These are phyloP conservation scores for Gavialis gangeticus DNA, from an alignment of 2,113 vertebrate genomes.

Conservation along the genomic window DNA sequence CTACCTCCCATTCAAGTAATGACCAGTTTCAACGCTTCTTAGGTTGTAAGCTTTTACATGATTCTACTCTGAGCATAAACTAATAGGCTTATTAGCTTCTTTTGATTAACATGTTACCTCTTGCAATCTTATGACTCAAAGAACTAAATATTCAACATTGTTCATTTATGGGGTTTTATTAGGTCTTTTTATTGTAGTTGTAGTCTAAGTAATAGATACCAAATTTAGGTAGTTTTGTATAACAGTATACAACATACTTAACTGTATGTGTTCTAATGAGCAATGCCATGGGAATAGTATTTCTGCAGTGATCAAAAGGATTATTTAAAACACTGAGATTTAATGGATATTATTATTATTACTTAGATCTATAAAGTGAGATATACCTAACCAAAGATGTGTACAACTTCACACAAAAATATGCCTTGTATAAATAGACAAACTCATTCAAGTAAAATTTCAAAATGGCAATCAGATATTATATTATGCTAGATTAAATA, in stretches of 20 bases:
- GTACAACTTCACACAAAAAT: background rate
- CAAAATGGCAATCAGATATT: background rate
- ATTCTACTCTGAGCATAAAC: conserved; percentile 22
- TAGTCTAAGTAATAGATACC: background rate
- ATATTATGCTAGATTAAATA: conserved; percentile 12
- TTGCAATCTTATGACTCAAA: conserved; percentile 61
- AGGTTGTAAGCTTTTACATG: conserved; percentile 12
- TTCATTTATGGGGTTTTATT: background rate
- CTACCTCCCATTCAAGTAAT: conserved; percentile 47
- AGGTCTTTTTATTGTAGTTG: background rate
- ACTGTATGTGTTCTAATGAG: background rate
- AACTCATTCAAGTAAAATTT: background rate
- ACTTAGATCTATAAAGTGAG: too few species aligned
- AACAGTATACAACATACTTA: background rate
- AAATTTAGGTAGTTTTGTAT: background rate
- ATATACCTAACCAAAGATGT: too few species aligned
- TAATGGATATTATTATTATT: background rate
- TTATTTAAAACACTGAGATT: background rate
- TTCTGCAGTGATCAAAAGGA: background rate
- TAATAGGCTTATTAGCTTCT: conserved; percentile 1
- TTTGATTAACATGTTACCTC: conserved; percentile 46
- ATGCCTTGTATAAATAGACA: background rate
- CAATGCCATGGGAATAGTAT: background rate
- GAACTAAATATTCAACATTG: background rate
- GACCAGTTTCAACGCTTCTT: background rate